phyloP scores from a whole-genome alignment of 2,797 vertebrate genomes.

The Gymnopithys bicolor region DNA sequence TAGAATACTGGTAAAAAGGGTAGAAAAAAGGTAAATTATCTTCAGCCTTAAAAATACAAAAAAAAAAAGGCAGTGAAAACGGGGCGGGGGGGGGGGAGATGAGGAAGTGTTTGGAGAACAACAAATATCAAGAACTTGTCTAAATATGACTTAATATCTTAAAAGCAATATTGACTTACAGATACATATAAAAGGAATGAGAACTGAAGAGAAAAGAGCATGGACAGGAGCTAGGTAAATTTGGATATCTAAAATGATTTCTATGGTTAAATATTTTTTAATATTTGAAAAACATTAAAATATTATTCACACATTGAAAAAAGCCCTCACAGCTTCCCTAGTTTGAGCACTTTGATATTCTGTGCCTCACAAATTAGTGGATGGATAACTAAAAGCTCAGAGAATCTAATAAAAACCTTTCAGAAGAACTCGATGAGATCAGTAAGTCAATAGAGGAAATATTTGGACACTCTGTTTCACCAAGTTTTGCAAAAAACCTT shows the following conservation, averaged over 20 bases:
- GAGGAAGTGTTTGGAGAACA: background rate
- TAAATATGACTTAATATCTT: background rate
- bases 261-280: background rate
- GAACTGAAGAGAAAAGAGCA: background rate
- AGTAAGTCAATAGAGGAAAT: background rate
- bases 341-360: background rate
- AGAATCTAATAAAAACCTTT: background rate
- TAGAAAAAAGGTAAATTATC: background rate
- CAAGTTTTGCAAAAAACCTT: background rate
- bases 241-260: background rate
- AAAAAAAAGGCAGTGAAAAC: background rate
- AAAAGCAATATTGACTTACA: conserved; percentile 13
- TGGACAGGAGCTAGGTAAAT: background rate
- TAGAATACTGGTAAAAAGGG: background rate
- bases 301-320: background rate
- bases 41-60: background rate
- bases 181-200: background rate
- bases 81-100: background rate
- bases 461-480: background rate
- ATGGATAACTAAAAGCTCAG: background rate
- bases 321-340: background rate
- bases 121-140: background rate
- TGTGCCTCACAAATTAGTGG: background rate
- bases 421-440: background rate
- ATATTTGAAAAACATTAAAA: background rate